phyloP scores from a whole-genome alignment of 2,888 invertebrate genomes.

The Apamea sordens region DNA sequence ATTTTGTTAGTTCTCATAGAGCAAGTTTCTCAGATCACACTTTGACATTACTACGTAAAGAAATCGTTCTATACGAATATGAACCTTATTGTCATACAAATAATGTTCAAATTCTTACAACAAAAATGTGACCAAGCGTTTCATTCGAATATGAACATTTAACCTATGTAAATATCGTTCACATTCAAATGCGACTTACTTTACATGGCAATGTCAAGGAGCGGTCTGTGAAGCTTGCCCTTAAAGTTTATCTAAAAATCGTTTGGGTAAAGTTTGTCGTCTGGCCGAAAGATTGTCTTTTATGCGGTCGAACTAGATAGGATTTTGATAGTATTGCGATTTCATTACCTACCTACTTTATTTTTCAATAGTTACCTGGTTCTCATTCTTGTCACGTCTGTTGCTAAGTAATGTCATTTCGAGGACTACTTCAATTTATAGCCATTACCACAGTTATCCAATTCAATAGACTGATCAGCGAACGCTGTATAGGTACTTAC shows the following conservation, averaged over 20 bases:
- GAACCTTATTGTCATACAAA: no score
- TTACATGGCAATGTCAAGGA: background rate
- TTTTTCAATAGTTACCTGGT: slow-evolving; percentile 20
- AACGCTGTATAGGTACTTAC: background rate
- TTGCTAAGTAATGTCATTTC: slow-evolving; percentile 4
- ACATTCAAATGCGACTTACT: background rate
- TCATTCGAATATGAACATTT: background rate
- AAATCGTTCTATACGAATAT: background rate
- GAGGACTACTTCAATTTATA: slow-evolving; percentile 6
- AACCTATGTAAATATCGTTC: background rate
- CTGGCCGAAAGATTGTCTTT: background rate
- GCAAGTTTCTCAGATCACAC: background rate
- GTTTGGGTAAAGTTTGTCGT: slow-evolving; percentile 19
- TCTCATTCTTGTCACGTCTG: slow-evolving; percentile 18
- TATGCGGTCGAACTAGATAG: slow-evolving; percentile 16
- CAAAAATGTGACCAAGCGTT: background rate
- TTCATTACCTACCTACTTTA: background rate
- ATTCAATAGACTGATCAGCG: background rate
- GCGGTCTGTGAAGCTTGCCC: background rate
- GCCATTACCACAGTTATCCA: slow-evolving; percentile 2
- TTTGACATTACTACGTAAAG: no score
- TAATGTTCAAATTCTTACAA: background rate
- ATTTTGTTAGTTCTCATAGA: slow-evolving; percentile 1
- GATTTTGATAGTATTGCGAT: slow-evolving; percentile 14
- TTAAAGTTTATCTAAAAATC: slow-evolving; percentile 38